Evolutionary conservation across 2,888 invertebrate genomes (phyloP).

Genomic region (Fragum sueziense): DNA sequence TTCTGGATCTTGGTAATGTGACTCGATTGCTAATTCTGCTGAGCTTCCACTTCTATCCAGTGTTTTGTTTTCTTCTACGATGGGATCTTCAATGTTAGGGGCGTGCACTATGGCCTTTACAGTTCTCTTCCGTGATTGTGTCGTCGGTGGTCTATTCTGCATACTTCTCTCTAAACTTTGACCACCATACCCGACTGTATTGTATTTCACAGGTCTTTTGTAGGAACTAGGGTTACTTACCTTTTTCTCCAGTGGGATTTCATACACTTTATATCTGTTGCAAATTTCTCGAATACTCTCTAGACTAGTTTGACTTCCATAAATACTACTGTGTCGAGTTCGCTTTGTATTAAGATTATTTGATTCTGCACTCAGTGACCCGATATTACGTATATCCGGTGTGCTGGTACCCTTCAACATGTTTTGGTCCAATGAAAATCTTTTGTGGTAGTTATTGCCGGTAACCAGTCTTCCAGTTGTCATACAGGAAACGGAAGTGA

Average conservation of each 20-base stretch:
- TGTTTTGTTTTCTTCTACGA: neutral
- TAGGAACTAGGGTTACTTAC: conserved; percentile 4
- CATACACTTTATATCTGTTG: conserved; percentile 29
- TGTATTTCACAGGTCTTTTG: conserved; percentile 29
- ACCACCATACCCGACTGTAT: conserved; percentile 24
- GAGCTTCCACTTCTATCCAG: neutral
- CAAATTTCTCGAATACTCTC: conserved; percentile 49
- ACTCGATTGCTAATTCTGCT: neutral
- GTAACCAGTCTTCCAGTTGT: conserved; percentile 29
- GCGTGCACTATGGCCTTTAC: conserved; percentile 27
- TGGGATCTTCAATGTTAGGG: neutral
- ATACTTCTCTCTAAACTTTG: neutral
- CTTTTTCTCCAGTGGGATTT: conserved; percentile 38
- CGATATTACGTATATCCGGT: neutral
- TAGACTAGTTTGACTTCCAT: conserved; percentile 44
- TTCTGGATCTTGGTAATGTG: conserved; percentile 44
- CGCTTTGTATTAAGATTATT: neutral
- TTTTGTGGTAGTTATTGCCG: neutral
- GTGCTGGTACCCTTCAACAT: neutral
- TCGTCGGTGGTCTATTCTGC: neutral
- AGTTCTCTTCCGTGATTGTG: neutral
- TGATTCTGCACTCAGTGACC: neutral
- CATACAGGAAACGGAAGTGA: conserved; percentile 41
- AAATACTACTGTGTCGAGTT: neutral
- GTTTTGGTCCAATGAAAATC: conserved; percentile 11